Evolutionary conservation across 2,113 vertebrate species (phyloP).

Genomic region (Baryphthengus martii): DNA sequence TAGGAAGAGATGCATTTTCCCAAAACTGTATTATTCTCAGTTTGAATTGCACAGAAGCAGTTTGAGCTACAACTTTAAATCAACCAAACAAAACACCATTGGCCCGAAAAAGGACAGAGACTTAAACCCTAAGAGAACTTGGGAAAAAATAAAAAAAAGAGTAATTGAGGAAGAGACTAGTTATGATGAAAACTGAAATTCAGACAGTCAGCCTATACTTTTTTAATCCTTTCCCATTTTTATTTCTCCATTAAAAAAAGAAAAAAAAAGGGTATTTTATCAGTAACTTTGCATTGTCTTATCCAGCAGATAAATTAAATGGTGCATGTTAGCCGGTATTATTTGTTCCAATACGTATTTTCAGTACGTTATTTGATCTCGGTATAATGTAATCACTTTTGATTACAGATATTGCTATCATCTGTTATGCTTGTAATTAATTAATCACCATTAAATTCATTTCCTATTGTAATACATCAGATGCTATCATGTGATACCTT

Average conservation of each 20-base stretch:
- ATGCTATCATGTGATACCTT: background rate
- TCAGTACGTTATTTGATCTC: background rate
- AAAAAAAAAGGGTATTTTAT: background rate
- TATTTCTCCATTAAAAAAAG: background rate
- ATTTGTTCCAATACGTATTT: background rate
- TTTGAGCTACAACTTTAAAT: background rate
- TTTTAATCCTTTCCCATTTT: background rate
- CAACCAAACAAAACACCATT: background rate
- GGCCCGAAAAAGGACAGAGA: background rate
- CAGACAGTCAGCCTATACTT: background rate
- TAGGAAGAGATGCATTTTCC: background rate
- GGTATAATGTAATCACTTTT: background rate
- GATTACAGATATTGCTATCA: constrained; percentile 12
- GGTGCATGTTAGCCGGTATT: background rate
- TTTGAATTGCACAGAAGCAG: background rate
- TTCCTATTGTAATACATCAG: background rate
- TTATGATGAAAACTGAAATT: background rate
- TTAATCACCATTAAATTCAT: constrained; percentile 25
- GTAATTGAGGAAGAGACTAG: background rate
- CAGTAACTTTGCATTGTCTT: background rate
- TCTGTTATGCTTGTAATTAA: constrained; percentile 16
- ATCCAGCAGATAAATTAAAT: background rate
- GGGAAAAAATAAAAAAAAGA: background rate
- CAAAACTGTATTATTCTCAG: background rate
- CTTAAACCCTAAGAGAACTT: background rate